Evolutionary conservation across 2,888 invertebrate genomes (phyloP).

Genomic region (Drosophila mettleri): DNA sequence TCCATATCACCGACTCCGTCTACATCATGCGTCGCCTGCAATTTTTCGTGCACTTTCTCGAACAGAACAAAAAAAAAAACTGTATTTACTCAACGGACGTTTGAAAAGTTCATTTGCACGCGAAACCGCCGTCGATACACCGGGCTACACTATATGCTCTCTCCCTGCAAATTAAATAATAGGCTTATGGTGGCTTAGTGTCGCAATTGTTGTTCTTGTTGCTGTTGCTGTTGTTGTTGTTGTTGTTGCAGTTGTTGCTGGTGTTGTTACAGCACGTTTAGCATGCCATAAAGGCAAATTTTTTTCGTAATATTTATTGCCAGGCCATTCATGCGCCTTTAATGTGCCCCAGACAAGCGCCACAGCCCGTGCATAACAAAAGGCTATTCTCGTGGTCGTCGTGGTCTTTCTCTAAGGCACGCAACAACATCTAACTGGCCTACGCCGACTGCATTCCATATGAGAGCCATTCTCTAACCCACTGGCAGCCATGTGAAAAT

Average conservation of each 20-base stretch:
- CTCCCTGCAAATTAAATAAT: conserved; percentile 72
- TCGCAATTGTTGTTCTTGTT: conserved; percentile 60
- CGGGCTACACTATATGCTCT: not conserved
- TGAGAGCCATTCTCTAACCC: conserved; percentile 45
- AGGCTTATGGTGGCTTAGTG: conserved; percentile 78
- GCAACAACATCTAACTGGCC: conserved; percentile 66
- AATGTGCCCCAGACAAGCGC: conserved; percentile 80
- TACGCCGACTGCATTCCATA: conserved; percentile 76
- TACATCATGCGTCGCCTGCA: conserved; percentile 39
- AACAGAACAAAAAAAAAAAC: conserved; percentile 2
- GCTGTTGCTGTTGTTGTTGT: conserved; percentile 24
- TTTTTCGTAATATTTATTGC: conserved; percentile 76
- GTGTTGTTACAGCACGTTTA: conserved; percentile 59
- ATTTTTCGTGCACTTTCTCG: conserved; percentile 52
- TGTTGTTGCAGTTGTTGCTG: conserved; percentile 23
- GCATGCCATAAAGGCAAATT: conserved; percentile 79
- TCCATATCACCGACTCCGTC: conserved; percentile 12
- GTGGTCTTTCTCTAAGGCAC: conserved; percentile 33
- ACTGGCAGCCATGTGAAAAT: conserved; percentile 56
- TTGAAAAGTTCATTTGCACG: conserved; percentile 76
- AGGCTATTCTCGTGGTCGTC: conserved; percentile 43
- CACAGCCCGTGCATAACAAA: conserved; percentile 78
- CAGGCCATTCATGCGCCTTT: conserved; percentile 79
- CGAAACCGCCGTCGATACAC: conserved; percentile 1
- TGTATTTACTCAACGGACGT: conserved; percentile 68